Conservation (phyloP, 2,113 vertebrate species). For the Phylloscopus trochiloides region DNA sequence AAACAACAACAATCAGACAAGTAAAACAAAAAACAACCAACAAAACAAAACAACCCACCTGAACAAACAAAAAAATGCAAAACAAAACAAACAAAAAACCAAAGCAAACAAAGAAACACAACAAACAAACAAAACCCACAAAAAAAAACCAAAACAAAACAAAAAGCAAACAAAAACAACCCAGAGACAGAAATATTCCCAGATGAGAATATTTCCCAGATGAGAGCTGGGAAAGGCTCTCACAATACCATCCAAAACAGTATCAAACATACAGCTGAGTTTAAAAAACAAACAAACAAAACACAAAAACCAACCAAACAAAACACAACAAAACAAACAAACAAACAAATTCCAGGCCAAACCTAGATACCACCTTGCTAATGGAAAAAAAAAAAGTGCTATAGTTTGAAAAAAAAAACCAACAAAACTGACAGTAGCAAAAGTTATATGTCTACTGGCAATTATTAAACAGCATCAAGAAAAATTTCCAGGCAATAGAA, state of each 20-base stretch:
- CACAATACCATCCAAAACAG: neutral
- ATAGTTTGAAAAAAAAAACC: neutral
- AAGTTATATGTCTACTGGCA: neutral
- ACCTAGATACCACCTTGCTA: neutral
- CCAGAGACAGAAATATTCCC: neutral
- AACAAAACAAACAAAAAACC: neutral
- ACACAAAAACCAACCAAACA: neutral
- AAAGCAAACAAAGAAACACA: neutral
- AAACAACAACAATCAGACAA: neutral
- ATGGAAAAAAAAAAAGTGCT: neutral
- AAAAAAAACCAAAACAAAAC: neutral
- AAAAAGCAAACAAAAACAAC: neutral
- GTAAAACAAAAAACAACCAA: neutral
- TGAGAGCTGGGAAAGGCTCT: neutral
- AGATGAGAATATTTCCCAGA: neutral
- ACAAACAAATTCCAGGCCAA: neutral
- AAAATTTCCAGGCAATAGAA: neutral
- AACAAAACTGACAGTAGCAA: neutral
- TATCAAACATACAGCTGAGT: neutral
- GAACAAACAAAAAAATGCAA: neutral
- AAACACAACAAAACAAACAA: neutral
- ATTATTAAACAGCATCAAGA: neutral
- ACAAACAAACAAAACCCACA: too few relatives aligned
- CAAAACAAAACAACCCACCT: accelerated
- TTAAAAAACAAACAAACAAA: neutral